Conservation (phyloP, 1,140 invertebrate genomes). For the Nasonia vitripennis region DNA sequence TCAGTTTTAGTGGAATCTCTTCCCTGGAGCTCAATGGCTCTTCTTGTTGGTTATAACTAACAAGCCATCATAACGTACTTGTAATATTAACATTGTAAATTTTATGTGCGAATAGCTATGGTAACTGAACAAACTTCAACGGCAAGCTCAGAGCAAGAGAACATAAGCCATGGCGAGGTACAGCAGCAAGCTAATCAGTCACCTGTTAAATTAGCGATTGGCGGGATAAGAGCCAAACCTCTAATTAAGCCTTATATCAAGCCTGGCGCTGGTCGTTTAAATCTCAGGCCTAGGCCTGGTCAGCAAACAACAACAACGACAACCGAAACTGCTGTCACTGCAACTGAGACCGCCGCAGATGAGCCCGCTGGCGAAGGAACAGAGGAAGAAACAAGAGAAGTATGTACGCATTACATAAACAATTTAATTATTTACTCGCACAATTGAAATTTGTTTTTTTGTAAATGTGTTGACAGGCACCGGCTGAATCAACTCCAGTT, state of each 20-base stretch:
- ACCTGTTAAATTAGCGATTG: conserved; percentile 58
- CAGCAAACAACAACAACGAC: conserved; percentile 73
- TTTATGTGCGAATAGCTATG: conserved; percentile 46
- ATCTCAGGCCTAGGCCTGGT: conserved; percentile 74
- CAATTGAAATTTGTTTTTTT: too few species aligned
- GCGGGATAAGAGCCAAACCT: conserved; percentile 67
- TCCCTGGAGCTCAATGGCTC: too few species aligned
- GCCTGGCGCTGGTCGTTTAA: conserved; percentile 77
- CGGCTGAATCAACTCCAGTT: conserved; percentile 69
- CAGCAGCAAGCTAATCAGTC: conserved; percentile 42
- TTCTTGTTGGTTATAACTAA: too few species aligned
- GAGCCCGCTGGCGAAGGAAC: conserved; percentile 73
- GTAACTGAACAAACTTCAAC: conserved; percentile 55
- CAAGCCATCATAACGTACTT: not conserved
- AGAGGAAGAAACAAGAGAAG: conserved; percentile 73
- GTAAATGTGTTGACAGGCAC: conserved; percentile 59
- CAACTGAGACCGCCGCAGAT: conserved; percentile 64
- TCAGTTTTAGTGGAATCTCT: too few species aligned
- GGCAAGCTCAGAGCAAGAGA: conserved; percentile 56
- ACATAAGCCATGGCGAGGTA: too few species aligned
- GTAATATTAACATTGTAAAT: not conserved
- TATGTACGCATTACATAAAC: conserved; percentile 29
- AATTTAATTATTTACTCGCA: too few species aligned
- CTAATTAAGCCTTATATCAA: conserved; percentile 64
- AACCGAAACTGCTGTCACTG: conserved; percentile 57